Percentiles rank a stretch among this genome's conserved stretches.
phyloP scores from a whole-genome alignment of 1,140 invertebrate genomes.

The Drosophila melanica region DNA sequence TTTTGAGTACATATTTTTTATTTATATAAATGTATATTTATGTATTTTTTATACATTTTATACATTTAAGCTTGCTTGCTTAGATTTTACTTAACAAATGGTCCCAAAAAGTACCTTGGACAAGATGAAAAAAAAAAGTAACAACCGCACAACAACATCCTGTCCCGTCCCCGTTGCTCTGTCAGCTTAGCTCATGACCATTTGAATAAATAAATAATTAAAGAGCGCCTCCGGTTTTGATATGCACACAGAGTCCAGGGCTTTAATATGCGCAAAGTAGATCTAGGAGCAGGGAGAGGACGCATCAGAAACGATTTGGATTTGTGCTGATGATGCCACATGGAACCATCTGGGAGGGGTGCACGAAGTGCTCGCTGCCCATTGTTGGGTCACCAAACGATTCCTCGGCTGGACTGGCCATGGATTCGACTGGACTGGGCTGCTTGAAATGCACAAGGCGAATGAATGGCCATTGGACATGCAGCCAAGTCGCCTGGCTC shows the following conservation, averaged over 20 bases:
- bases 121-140: neutral
- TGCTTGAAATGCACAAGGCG: slow-evolving; percentile 38
- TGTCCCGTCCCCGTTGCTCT: neutral
- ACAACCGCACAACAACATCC: no score
- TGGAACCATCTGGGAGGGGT: neutral
- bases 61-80: slow-evolving; percentile 4
- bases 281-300: neutral
- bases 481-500: neutral
- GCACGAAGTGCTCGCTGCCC: neutral
- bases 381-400: slow-evolving; percentile 7
- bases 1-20: neutral
- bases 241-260: slow-evolving; percentile 24
- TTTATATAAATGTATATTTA: no score
- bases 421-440: neutral
- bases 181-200: slow-evolving; percentile 49
- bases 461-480: slow-evolving; percentile 34
- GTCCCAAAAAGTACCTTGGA: slow-evolving; percentile 24
- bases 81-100: slow-evolving; percentile 16
- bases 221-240: slow-evolving; percentile 43
- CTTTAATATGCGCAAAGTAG: slow-evolving; percentile 37
- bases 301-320: slow-evolving; percentile 31
- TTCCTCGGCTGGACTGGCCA: neutral
- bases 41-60: no score
- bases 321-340: slow-evolving; percentile 37
- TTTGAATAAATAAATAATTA: slow-evolving; percentile 78